phyloP scores from a whole-genome alignment of 2,888 invertebrate species.

The Tenodera sinensis region DNA sequence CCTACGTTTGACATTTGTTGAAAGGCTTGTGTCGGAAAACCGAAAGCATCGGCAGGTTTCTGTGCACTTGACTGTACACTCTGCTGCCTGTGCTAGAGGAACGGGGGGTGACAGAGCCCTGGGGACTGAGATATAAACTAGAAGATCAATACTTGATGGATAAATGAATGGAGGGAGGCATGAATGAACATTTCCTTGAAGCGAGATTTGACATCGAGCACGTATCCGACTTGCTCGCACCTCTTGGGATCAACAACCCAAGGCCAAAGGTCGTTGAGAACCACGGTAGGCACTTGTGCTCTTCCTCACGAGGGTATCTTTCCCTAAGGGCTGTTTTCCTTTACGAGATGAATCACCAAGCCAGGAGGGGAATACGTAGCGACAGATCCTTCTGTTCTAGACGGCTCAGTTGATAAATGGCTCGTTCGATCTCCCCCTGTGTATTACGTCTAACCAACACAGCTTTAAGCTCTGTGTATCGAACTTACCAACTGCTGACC shows the following conservation, averaged over 20 bases:
- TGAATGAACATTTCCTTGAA: not conserved
- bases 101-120: not conserved
- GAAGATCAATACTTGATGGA: not conserved
- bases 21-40: too few species aligned
- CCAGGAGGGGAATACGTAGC: not conserved
- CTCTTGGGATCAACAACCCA: not conserved
- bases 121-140: not conserved
- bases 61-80: too few species aligned
- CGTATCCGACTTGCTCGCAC: too few species aligned
- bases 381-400: not conserved
- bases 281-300: not conserved
- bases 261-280: not conserved
- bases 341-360: not conserved
- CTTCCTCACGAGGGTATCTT: not conserved
- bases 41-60: too few species aligned
- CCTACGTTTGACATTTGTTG: too few species aligned
- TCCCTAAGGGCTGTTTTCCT: not conserved
- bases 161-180: not conserved
- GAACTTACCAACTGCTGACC: too few species aligned
- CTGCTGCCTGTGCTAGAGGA: not conserved
- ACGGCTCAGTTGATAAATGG: not conserved
- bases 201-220: not conserved
- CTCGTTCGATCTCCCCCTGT: too few species aligned
- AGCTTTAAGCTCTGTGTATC: too few species aligned
- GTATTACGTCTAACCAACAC: too few species aligned